Conservation (phyloP, 1,140 invertebrate species). For the Drosophila simulans region DNA sequence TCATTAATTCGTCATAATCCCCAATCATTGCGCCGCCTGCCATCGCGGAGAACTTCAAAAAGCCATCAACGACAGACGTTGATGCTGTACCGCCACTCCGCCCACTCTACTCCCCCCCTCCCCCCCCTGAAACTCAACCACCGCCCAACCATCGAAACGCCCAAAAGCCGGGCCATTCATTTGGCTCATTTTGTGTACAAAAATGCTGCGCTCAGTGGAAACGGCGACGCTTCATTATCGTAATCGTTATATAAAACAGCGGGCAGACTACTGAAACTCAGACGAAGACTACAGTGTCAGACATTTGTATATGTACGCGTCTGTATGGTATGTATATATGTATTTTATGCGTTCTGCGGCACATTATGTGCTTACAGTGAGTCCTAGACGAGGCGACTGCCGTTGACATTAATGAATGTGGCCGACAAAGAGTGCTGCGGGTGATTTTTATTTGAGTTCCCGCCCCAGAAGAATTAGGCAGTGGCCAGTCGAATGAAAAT, state of each 20-base stretch:
- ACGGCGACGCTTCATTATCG: constrained; percentile 79
- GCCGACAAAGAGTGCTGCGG: constrained; percentile 63
- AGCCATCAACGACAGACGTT: constrained; percentile 81
- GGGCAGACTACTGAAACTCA: constrained; percentile 61
- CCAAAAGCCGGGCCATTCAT: constrained; percentile 65
- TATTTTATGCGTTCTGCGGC: constrained; percentile 77
- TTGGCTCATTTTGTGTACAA: constrained; percentile 81
- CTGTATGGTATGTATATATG: constrained; percentile 21
- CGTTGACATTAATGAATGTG: constrained; percentile 80
- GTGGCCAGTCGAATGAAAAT: constrained; percentile 4
- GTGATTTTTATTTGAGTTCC: constrained; percentile 72
- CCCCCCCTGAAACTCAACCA: neutral
- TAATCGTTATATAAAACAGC: constrained; percentile 83
- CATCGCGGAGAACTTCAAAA: constrained; percentile 75
- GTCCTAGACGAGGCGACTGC: constrained; percentile 54
- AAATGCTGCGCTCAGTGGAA: constrained; percentile 79
- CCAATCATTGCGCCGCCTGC: constrained; percentile 74
- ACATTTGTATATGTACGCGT: constrained; percentile 36
- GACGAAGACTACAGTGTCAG: constrained; percentile 61
- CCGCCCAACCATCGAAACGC: constrained; percentile 1
- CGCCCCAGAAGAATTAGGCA: constrained; percentile 31
- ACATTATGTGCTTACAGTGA: constrained; percentile 70
- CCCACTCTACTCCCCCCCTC: neutral
- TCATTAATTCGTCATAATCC: constrained; percentile 84
- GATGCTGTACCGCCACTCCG: constrained; percentile 36